phyloP scores from a whole-genome alignment of 2,113 vertebrate species.

The Gymnorhina tibicen region DNA sequence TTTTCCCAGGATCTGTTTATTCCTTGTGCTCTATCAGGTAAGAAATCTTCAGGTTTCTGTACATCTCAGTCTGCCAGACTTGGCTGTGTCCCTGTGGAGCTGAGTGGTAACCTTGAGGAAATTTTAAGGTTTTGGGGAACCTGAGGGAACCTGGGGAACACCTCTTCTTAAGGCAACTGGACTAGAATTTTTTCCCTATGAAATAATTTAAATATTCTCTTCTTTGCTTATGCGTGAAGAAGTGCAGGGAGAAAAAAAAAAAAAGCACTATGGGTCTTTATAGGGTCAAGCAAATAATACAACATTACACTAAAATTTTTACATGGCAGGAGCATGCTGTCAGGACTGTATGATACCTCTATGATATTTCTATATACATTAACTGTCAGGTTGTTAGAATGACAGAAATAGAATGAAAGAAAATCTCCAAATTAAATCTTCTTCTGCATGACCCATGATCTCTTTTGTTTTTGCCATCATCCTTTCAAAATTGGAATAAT shows the following conservation, averaged over 20 bases:
- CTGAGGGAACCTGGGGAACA: background rate
- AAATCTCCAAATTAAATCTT: background rate
- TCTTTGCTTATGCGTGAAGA: background rate
- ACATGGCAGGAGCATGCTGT: background rate
- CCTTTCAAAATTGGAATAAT: background rate
- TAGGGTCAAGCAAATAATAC: background rate
- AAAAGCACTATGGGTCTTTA: background rate
- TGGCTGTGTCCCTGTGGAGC: background rate
- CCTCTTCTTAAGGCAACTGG: background rate
- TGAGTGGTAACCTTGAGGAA: background rate
- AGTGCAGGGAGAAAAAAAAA: background rate
- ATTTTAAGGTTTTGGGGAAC: background rate
- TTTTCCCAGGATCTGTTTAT: background rate
- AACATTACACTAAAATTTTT: background rate
- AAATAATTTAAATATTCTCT: background rate
- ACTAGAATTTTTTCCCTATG: background rate
- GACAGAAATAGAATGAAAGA: background rate
- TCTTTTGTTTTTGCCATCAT: slow-evolving; percentile 8
- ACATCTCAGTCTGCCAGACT: background rate
- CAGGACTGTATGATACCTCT: background rate
- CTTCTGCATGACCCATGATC: background rate
- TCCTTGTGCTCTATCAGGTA: background rate
- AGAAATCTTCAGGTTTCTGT: background rate
- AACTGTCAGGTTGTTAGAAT: background rate
- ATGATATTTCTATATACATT: background rate